Evolutionary conservation across 2,888 invertebrate species (phyloP).

Genomic region (Campoplex capitator): DNA sequence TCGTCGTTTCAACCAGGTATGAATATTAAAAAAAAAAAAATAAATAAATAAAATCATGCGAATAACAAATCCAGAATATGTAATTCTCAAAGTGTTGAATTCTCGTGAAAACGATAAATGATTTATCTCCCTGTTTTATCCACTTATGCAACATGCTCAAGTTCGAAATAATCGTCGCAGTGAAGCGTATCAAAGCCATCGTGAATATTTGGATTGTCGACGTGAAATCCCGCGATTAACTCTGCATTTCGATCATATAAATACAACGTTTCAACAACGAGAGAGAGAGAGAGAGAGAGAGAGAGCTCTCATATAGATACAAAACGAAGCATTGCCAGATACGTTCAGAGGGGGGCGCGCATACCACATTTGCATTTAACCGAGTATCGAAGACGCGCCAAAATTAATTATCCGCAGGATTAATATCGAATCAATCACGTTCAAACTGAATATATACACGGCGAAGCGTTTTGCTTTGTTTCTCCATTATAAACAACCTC

Average conservation of each 20-base stretch:
- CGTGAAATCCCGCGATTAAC: slow-evolving; percentile 35
- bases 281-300: not conserved
- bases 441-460: not conserved
- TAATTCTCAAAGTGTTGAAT: not conserved
- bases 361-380: slow-evolving; percentile 25
- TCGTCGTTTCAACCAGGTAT: no score
- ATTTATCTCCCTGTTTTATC: not conserved
- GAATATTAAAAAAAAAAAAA: no score
- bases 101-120: not conserved
- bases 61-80: no score
- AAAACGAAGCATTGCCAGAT: slow-evolving; percentile 14
- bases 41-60: no score
- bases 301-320: not conserved
- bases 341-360: not conserved
- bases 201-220: slow-evolving; percentile 15
- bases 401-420: slow-evolving; percentile 50
- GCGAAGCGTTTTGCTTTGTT: slow-evolving; percentile 37
- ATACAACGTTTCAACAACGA: not conserved
- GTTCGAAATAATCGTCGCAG: not conserved
- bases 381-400: slow-evolving; percentile 3
- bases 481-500: slow-evolving; percentile 2
- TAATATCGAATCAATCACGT: slow-evolving; percentile 46
- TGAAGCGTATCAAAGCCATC: not conserved
- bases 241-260: slow-evolving; percentile 29
- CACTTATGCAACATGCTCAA: not conserved